phyloP scores from a whole-genome alignment of 2,797 vertebrate species.

The Dallia pectoralis region DNA sequence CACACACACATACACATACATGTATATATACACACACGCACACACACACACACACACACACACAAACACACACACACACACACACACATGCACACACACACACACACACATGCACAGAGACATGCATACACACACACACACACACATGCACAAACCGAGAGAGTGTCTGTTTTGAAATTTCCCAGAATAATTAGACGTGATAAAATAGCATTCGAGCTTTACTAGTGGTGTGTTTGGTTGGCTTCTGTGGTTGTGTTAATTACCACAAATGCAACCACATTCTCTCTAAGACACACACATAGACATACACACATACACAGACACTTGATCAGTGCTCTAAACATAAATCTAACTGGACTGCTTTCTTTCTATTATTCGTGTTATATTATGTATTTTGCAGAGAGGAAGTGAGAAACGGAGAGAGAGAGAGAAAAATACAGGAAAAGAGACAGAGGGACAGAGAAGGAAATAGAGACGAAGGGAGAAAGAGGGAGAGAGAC shows the following conservation, averaged over 20 bases:
- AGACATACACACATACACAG: slow-evolving; percentile 15
- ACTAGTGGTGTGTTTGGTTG: slow-evolving; percentile 53
- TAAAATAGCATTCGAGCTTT: slow-evolving; percentile 56
- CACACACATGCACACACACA: background rate
- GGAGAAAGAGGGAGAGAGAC: slow-evolving; percentile 7
- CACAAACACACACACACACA: background rate
- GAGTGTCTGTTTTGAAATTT: background rate
- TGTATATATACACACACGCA: slow-evolving; percentile 11
- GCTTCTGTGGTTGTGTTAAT: slow-evolving; percentile 62
- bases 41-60: slow-evolving; percentile 21
- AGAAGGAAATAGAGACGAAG: slow-evolving; percentile 19
- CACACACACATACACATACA: slow-evolving; percentile 14
- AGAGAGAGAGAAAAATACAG: slow-evolving; percentile 18
- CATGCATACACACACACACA: background rate
- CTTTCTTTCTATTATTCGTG: background rate
- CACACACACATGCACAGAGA: slow-evolving; percentile 20
- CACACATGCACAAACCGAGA: slow-evolving; percentile 6
- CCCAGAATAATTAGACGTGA: slow-evolving; percentile 48
- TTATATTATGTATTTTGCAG: background rate
- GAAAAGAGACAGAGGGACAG: slow-evolving; percentile 10
- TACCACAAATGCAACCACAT: slow-evolving; percentile 67
- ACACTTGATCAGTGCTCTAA: background rate
- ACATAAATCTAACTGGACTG: background rate
- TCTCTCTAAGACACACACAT: slow-evolving; percentile 45
- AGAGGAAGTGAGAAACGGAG: slow-evolving; percentile 11